Conservation (phyloP, 2,797 vertebrate species). For the Syngnathus acus region DNA sequence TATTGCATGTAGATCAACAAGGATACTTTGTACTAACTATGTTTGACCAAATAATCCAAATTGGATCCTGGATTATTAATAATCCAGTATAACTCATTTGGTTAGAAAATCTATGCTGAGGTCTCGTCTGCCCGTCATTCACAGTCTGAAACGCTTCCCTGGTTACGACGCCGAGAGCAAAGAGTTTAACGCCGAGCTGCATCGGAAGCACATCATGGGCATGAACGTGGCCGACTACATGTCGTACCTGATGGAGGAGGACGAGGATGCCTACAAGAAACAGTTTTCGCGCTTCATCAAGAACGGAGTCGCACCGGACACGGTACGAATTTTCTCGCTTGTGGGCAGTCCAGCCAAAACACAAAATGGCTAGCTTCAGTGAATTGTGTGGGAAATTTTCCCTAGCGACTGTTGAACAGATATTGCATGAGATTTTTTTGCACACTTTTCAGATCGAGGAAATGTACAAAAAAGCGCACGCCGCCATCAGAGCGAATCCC, state of each 20-base stretch:
- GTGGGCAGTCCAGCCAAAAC: neutral
- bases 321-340: slow-evolving; percentile 57
- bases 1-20: too few species aligned
- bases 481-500: slow-evolving; percentile 86
- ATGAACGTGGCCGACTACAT: slow-evolving; percentile 94
- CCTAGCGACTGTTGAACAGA: too few species aligned
- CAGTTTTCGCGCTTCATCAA: slow-evolving; percentile 98
- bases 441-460: slow-evolving; percentile 79
- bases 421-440: too few species aligned
- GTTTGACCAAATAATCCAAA: too few species aligned
- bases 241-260: slow-evolving; percentile 92
- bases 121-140: neutral
- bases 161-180: slow-evolving; percentile 93
- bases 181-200: slow-evolving; percentile 93
- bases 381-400: too few species aligned
- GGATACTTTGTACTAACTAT: too few species aligned
- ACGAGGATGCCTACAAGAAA: slow-evolving; percentile 93
- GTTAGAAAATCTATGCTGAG: neutral
- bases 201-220: slow-evolving; percentile 95
- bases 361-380: neutral
- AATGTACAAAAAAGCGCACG: slow-evolving; percentile 95
- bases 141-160: slow-evolving; percentile 92
- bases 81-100: too few species aligned
- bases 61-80: too few species aligned
- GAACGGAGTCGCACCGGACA: slow-evolving; percentile 85